Base-by-base conservation (phyloP, 2,113 vertebrate species). In the Castor canadensis region DNA sequence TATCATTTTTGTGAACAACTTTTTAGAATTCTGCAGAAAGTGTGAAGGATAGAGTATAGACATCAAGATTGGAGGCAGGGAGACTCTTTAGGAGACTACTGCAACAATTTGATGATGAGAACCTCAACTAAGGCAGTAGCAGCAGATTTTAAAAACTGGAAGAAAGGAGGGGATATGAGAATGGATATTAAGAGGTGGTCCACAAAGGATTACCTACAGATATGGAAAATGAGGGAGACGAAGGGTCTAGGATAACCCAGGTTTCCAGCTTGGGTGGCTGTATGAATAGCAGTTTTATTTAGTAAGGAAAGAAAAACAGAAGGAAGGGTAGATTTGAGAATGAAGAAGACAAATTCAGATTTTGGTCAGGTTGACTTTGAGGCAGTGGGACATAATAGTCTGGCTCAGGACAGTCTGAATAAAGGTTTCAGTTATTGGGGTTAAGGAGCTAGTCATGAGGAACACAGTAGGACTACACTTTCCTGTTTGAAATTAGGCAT, bases 361-460 rank as follows among this genome's bases (percentile, higher is more conserved):
- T 89, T 62, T 35, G 47, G 64, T 58, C 52, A 95, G 87, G 60
- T 89, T 94, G 64, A 90, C 30, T 95, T 89, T 80, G 35, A 96
- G n/a, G 49, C 49, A 81, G 92, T 72, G 28, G 30, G 81, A 89
- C 38, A 84, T 64, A 81, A 30, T 69, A 76, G n/a, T 67, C 54
- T 86, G 67, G 56, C 56, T 58, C 87, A 81, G 30, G 26, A 82
- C 16, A 2, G 30, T 89, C 30, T 66, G 30, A 20, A 73, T 69
- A 56, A 97, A 94, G 54, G 45, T 52, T 13, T 92, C 47, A 93
- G 35, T 80, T 64, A 92, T 64, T 52, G 79, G 73, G 35, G 40
- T 73, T 84, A 89, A 71, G 35, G 67, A 7, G 15, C 79, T 96
- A 76, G 58, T 91, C 77, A 87, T 60, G 49, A 91, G 43, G 17